These are phyloP conservation scores for Phymatocera aterrima DNA, from an alignment of 2,888 invertebrate genomes.

Conservation along the genomic window DNA sequence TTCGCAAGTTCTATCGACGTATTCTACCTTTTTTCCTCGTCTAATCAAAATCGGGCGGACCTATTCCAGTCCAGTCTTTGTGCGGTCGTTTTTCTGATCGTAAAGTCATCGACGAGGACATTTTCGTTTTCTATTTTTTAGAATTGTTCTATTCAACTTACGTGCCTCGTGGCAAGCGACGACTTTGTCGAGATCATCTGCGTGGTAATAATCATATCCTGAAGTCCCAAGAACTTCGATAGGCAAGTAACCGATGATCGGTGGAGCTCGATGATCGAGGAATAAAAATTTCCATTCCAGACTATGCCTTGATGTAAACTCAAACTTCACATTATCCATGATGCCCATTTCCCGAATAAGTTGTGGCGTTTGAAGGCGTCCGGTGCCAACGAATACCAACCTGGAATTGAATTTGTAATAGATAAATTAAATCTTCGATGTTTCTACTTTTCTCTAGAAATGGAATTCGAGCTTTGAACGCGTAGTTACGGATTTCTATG, in stretches of 20 bases:
- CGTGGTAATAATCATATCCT: constrained; percentile 96
- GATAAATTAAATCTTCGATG: background rate
- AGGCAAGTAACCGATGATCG: constrained; percentile 94
- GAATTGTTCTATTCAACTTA: constrained; percentile 76
- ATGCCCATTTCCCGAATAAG: constrained; percentile 91
- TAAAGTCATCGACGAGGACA: background rate
- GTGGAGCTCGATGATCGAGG: constrained; percentile 92
- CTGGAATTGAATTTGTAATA: constrained; percentile 67
- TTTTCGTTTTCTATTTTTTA: background rate
- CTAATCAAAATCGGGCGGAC: too few relatives aligned
- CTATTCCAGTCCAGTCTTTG: too few relatives aligned
- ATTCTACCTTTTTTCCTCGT: too few relatives aligned
- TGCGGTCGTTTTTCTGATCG: background rate
- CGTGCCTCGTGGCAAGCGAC: constrained; percentile 90
- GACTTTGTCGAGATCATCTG: constrained; percentile 94
- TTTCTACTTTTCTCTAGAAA: background rate
- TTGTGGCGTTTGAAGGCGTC: constrained; percentile 87
- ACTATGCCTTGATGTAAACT: constrained; percentile 95
- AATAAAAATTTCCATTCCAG: constrained; percentile 97
- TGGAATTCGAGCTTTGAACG: background rate
- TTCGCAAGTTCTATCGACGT: too few relatives aligned
- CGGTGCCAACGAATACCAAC: constrained; percentile 89
- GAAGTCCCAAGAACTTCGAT: constrained; percentile 97
- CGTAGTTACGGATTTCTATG: background rate
- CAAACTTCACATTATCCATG: constrained; percentile 85